These are phyloP conservation scores for Temnothorax unifasciatus DNA, from an alignment of 2,888 invertebrate species.

Conservation along the genomic window DNA sequence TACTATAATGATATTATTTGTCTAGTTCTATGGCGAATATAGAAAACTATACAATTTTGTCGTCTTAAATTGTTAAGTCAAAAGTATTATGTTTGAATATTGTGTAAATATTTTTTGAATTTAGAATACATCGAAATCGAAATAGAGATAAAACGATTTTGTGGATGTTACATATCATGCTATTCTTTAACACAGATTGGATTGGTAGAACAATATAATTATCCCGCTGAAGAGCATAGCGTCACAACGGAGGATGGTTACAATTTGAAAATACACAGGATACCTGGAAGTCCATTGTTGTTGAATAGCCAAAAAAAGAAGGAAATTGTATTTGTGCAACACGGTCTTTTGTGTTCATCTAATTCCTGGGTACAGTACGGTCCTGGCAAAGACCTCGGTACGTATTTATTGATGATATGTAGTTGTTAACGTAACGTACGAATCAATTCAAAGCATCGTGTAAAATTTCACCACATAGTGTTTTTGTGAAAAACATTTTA, in stretches of 20 bases:
- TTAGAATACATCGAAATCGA: not conserved
- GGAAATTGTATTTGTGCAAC: conserved; percentile 77
- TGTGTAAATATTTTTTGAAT: not conserved
- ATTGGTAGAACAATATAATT: conserved; percentile 75
- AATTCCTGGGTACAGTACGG: conserved; percentile 82
- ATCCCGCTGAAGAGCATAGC: conserved; percentile 80
- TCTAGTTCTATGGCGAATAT: too few species aligned
- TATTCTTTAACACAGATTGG: conserved; percentile 82
- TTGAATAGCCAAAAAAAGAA: conserved; percentile 70
- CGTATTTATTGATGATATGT: conserved; percentile 73
- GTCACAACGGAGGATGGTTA: conserved; percentile 81
- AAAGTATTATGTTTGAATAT: not conserved
- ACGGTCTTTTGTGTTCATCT: conserved; percentile 79
- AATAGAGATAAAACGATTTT: conserved; percentile 79
- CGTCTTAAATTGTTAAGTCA: not conserved
- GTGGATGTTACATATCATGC: not conserved
- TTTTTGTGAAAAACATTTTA: not conserved
- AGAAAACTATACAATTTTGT: not conserved
- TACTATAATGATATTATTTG: too few species aligned
- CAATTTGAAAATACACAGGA: conserved; percentile 77
- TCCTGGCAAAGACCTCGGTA: conserved; percentile 81
- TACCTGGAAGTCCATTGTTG: conserved; percentile 76
- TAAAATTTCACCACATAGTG: not conserved
- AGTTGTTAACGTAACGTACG: not conserved
- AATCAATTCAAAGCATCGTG: not conserved